Conservation (phyloP, 92 coral and sea anemone species). For the Zoanthus sociatus region DNA sequence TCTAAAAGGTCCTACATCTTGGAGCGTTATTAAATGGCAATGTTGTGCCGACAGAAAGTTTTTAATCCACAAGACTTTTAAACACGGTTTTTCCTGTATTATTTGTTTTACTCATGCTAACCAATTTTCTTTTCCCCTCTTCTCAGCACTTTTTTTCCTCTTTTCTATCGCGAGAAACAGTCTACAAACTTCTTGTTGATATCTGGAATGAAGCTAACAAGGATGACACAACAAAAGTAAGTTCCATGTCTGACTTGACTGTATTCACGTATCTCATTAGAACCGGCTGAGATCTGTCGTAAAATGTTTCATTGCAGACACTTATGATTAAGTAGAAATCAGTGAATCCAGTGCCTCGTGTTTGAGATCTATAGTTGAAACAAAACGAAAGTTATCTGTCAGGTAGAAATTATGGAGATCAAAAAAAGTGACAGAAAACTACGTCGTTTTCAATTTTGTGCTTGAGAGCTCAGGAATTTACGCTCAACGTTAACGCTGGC, state of each 20-base stretch:
- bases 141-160: slow-evolving; percentile 95
- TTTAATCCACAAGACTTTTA: not conserved
- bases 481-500: too few species aligned
- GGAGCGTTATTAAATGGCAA: not conserved
- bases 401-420: too few species aligned
- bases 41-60: not conserved
- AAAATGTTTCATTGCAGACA: too few species aligned
- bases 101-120: not conserved
- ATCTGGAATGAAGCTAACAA: slow-evolving; percentile 83
- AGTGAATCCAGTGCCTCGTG: too few species aligned
- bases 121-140: not conserved
- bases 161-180: slow-evolving; percentile 92
- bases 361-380: too few species aligned
- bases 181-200: slow-evolving; percentile 79
- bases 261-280: too few species aligned
- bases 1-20: not conserved
- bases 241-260: not conserved
- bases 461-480: too few species aligned
- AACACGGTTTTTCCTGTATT: not conserved
- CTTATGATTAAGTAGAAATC: too few species aligned
- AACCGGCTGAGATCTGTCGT: too few species aligned
- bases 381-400: too few species aligned
- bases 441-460: too few species aligned
- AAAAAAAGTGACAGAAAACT: too few species aligned
- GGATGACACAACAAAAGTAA: slow-evolving; percentile 63